Evolutionary conservation across 2,113 vertebrate species (phyloP), one percentile per base, ranked within the genome.

Genomic region (Eonycteris spelaea): DNA sequence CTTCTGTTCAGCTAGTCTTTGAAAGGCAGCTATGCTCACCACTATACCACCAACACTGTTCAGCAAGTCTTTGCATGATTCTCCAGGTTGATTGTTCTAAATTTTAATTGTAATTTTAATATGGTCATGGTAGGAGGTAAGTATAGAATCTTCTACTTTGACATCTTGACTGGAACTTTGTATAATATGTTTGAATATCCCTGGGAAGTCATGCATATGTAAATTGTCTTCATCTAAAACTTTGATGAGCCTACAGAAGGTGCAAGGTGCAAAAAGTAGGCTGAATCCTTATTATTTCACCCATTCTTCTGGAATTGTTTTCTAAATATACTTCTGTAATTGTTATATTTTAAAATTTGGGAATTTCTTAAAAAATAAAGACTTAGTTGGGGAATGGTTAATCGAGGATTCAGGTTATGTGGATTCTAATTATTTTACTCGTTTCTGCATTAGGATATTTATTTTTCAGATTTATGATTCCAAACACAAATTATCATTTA

Each of bases 401-500:
- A 92, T 48, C 75, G 26, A 94, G 30, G 10, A 30, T 77, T 96
- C 78, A 86, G 26, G 12, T 90, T 92, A 79, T 48, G 26, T 67
- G 48, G 15, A 24, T 96, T 91, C 38, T 68, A 86, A 95, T 91
- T 93, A 88, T 63, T 89, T 91, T 94, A 70, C 14, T 90, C 84
- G 28, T 87, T 90, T 82, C 48, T 90, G 8, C 5, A 85, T 75
- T 87, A 65, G 11, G 18, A 30, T 94, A 57, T 83, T 90, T 79
- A 75, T 51, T 75, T 91, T 93, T 51, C 35, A 75, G 38, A 26
- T 91, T 97, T 87, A 84, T 93, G 35, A 73, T 75, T 90, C 14
- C 38, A 80, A 95, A 95, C 19, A 79, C 11, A 88, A 91, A 85
- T 79, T 95, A 43, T 12, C 11, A 4, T 80, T 95, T 95, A 87